Base-by-base conservation (phyloP, 2,888 invertebrate genomes). In the Tridacna gigas region DNA sequence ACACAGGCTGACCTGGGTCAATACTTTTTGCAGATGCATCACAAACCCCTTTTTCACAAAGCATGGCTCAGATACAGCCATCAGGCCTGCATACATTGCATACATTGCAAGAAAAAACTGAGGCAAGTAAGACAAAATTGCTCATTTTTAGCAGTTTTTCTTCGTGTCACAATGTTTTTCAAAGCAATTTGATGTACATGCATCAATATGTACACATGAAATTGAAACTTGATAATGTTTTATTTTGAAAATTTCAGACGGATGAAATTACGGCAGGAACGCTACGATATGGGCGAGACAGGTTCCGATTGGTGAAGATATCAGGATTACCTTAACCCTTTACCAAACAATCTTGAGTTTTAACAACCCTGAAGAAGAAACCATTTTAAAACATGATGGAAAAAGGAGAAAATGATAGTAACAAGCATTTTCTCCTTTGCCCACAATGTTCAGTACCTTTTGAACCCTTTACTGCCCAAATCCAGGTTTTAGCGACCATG, bases 211-310 rank as follows among this genome's bases (percentile, higher is more conserved):
- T 63, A 13, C 2, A 63, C 25, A 25, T 25, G 1, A 63, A n/a
- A 56, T 20, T 25, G 61, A 61, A n/a, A 22, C 61, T 37, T 7
- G 7, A 37, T 4, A 37, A 13, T 37, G 13, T 45, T n/a, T 47
- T 48, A 18, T 48, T n/a, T 45, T 56, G 26, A 28, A 73, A 12
- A 28, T 73, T 86, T 65, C 83, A 86, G 86, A 51, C 78, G 86
- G n/a, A 83, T 79, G 28, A 82, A 85, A 63, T 71, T 85, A 20
- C 76, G 84, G 15, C 84, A 82, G 61, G 84, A 85, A 56, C 67
- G 84, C 25, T 85, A 85, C 26, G 84, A 82, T 45, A 85, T 85
- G 84, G 84, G 77, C 22, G 84, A 85, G n/a, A 77, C 74, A n/a
- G 65, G 65, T 9, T 81, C 81, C 0, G 78, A 80, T 25, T 84